phyloP scores from a whole-genome alignment of 1,140 invertebrate genomes.

The Saccostrea glomerata region DNA sequence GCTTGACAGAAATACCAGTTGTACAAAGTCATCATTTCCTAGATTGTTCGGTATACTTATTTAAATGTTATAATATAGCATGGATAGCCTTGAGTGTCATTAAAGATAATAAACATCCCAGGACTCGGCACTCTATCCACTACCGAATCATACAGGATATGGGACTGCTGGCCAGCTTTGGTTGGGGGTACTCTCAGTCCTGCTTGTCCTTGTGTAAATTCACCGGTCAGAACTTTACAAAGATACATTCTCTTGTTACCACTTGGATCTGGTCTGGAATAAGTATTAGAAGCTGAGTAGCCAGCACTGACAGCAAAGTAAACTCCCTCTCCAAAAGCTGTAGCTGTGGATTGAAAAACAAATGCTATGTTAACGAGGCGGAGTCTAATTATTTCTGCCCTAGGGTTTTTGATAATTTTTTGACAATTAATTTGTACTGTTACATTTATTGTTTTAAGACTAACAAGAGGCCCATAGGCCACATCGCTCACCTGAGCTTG shows the following conservation, averaged over 20 bases:
- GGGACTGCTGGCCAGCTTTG: slow-evolving; percentile 27
- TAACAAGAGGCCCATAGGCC: too few species aligned
- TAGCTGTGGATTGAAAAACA: slow-evolving; percentile 51
- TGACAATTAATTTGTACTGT: too few species aligned
- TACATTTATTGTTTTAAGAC: too few species aligned
- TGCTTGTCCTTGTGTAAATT: slow-evolving; percentile 52
- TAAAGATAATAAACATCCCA: slow-evolving; percentile 68
- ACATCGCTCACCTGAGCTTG: too few species aligned
- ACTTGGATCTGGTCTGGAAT: slow-evolving; percentile 54
- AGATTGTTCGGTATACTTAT: not conserved
- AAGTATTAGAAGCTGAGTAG: slow-evolving; percentile 59
- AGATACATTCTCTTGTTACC: slow-evolving; percentile 63
- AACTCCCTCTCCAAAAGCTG: slow-evolving; percentile 64
- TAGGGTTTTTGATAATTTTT: too few species aligned
- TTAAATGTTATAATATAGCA: slow-evolving; percentile 67
- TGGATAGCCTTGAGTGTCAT: slow-evolving; percentile 71
- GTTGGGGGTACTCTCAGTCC: slow-evolving; percentile 62
- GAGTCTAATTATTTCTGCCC: too few species aligned
- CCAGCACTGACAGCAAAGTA: slow-evolving; percentile 65
- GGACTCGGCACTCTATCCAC: slow-evolving; percentile 56
- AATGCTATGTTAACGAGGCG: not conserved
- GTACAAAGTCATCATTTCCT: too few species aligned
- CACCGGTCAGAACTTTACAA: slow-evolving; percentile 62
- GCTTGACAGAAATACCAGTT: too few species aligned
- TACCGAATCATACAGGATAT: slow-evolving; percentile 66